These are phyloP conservation scores for Baryphthengus martii DNA, from an alignment of 2,113 vertebrate species.

Conservation along the genomic window DNA sequence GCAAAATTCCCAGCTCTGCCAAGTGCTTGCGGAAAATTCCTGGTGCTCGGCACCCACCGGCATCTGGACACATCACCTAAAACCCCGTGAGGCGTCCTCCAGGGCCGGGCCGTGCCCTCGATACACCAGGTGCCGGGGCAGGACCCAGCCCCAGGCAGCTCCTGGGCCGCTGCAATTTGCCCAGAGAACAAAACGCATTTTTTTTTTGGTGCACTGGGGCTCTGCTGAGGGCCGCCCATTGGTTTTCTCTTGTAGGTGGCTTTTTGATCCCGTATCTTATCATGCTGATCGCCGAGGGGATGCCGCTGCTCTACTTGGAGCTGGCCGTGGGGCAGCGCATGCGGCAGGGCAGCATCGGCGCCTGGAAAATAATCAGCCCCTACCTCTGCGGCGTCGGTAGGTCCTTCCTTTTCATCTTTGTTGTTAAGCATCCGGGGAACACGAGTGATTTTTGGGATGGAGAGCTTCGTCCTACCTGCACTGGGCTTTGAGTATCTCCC, in stretches of 20 bases:
- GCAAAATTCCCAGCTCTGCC: background rate
- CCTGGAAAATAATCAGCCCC: slow-evolving; percentile 87
- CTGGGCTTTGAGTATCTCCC: background rate
- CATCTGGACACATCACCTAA: background rate
- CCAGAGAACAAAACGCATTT: no score
- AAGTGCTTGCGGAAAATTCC: slow-evolving; percentile 5
- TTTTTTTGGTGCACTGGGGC: background rate
- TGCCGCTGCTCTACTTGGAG: slow-evolving; percentile 90
- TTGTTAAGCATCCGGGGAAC: background rate
- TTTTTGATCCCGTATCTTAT: slow-evolving; percentile 90
- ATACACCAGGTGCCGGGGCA: accelerated
- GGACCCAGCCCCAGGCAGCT: background rate
- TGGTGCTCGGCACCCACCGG: accelerated
- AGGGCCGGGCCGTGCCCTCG: accelerated
- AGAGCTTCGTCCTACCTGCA: background rate
- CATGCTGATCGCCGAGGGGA: slow-evolving; percentile 88
- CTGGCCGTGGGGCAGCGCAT: slow-evolving; percentile 91
- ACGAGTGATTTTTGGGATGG: background rate
- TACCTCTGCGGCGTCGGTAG: slow-evolving; percentile 89
- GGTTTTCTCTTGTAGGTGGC: slow-evolving; percentile 75
- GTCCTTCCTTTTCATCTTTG: background rate
- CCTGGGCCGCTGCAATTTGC: background rate
- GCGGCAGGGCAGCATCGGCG: slow-evolving; percentile 87
- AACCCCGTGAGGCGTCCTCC: background rate
- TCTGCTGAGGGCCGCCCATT: background rate